Base-by-base conservation (phyloP, 2,888 invertebrate species). In the Stegana nigrithorax region DNA sequence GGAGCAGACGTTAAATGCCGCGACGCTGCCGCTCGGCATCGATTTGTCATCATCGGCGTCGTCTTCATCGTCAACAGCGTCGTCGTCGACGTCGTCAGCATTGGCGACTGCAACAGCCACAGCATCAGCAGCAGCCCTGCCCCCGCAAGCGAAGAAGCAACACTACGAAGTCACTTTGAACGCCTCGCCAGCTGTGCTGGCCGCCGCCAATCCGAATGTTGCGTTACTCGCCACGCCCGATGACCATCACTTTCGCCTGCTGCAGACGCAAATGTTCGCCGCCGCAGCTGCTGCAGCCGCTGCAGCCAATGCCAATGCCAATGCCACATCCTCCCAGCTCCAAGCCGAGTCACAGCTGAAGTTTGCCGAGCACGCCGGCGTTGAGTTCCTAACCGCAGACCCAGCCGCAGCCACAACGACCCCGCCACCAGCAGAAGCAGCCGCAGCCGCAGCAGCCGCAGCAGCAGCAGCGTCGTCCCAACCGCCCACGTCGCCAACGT, bases 231-330 rank as follows among this genome's bases (percentile, higher is more conserved):
- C n/a, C n/a, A 67, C 60, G 57, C 73, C 62, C 51, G 70, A 75
- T 3, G 72, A 78, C 19, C 79, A 81, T 42, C 81, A 80, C 21
- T 57, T 82, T 6, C 72, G 80, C n/a, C 44, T 82, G 60, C 60
- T 82, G 62, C 82, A 81, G 57, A 81, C 82, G 14, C 82, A 82
- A 67, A 82, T 82, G 82, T 79, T 82, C 59, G 83, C 83, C 7
- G 82, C 82, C 25, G 82, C 82, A 1, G 82, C 82, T 0, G 82
- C 82, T 0, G 82, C 75, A 0, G 82, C 81, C n/a, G 82, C 81
- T n/a, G n/a, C n/a, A n/a, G n/a, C n/a, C n/a, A n/a, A n/a, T n/a
- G n/a, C n/a, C n/a, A n/a, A n/a, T n/a, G n/a, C n/a, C n/a, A n/a
- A n/a, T n/a, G n/a, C n/a, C n/a, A n/a, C n/a, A n/a, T n/a, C n/a